Base-by-base conservation (phyloP, 2,797 vertebrate species). In the Leucoraja ocellata region DNA sequence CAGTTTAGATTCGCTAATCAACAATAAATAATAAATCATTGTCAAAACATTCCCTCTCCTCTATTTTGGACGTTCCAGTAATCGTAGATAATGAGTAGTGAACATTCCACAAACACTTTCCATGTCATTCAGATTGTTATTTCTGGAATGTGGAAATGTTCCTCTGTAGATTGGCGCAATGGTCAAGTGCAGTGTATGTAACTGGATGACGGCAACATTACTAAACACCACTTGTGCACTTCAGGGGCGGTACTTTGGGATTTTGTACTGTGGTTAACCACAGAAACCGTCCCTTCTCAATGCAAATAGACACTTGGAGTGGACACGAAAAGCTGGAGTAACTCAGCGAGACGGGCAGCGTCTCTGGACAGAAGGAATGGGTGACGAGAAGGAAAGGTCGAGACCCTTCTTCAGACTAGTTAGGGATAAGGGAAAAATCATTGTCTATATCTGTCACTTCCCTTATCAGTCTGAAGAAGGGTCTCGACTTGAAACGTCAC, bases 101-200 rank as follows among this genome's bases (percentile, higher is more conserved):
- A 54, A 4, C 71, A 92, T 92, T 92, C 90, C 71, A 74, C 71
- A n/a, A 76, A 92, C 39, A 76, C 90, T 92, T 92, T 92, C 71
- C 90, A 92, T 76, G 46, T 46, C 90, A 74, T 13, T 54, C 32
- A 92, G 68, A 92, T 18, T 3, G 10, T n/a, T 28, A 92, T 76
- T 28, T 92, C 68, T 58, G 90, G 90, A 92, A 92, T 92, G 28
- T 54, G 11, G 36, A 54, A 28, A 92, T 74, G 14, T 21, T 46
- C 39, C 71, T 58, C 58, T 92, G 71, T n/a, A 54, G 39, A 25
- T 63, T 92, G 90, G 36, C 28, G 10, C 71, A 76, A n/a, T 71
- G 46, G 90, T 63, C 61, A 68, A 88, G 84, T 21, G 68, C 73
- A 91, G 36, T 1, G 16, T 65, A 73, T 54, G 46, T 39, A 91